These are phyloP conservation scores for Drosophila atripex DNA, from an alignment of 2,888 invertebrate species.

Conservation along the genomic window DNA sequence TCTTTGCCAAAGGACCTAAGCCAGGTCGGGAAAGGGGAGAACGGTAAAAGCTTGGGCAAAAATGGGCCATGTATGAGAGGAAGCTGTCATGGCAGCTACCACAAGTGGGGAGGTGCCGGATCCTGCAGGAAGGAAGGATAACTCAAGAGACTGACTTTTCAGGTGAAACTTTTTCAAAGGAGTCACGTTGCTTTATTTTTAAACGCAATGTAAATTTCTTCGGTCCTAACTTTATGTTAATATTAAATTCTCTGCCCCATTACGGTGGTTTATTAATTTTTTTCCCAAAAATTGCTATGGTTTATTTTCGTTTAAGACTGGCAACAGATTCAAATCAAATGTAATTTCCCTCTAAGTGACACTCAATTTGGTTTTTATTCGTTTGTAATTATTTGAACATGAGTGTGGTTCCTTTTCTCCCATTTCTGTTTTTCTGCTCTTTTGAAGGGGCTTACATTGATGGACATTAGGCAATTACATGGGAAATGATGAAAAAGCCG, in stretches of 20 bases:
- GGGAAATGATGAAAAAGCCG: slow-evolving; percentile 35
- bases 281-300: slow-evolving; percentile 1
- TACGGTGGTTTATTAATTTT: slow-evolving; percentile 59
- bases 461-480: slow-evolving; percentile 54
- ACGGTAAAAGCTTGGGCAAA: not conserved
- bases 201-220: slow-evolving; percentile 31
- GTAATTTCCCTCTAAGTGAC: slow-evolving; percentile 52
- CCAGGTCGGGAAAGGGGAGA: slow-evolving; percentile 5
- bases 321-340: slow-evolving; percentile 47
- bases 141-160: slow-evolving; percentile 27
- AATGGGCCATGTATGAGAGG: slow-evolving; percentile 27
- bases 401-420: slow-evolving; percentile 20
- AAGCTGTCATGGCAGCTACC: slow-evolving; percentile 38
- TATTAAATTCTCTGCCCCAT: slow-evolving; percentile 51
- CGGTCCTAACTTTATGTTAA: slow-evolving; percentile 25
- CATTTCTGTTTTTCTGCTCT: slow-evolving; percentile 8
- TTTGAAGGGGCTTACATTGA: slow-evolving; percentile 49
- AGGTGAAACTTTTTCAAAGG: slow-evolving; percentile 44
- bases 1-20: slow-evolving; percentile 26
- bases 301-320: slow-evolving; percentile 5
- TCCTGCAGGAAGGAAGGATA: slow-evolving; percentile 31
- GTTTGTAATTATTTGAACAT: slow-evolving; percentile 51
- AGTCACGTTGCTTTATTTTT: slow-evolving; percentile 38
- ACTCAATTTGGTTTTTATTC: slow-evolving; percentile 47
- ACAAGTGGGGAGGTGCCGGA: slow-evolving; percentile 4